Percentiles rank a stretch among this genome's conserved stretches.
phyloP scores from a whole-genome alignment of 2,888 invertebrate genomes.

The Erebia ligea region DNA sequence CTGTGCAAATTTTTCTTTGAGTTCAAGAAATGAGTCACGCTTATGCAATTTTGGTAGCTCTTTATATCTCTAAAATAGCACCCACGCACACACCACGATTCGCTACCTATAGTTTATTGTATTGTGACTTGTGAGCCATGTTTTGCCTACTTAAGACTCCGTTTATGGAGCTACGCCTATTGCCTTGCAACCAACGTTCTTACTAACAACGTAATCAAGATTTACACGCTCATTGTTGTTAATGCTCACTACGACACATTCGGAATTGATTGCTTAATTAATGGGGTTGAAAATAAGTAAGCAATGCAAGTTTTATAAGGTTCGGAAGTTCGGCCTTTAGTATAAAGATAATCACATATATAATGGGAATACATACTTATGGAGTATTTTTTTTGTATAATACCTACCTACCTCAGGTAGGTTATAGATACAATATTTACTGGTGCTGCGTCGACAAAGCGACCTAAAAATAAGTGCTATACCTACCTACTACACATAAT shows the following conservation, averaged over 20 bases:
- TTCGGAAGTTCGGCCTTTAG: background rate
- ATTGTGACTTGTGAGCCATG: slow-evolving; percentile 44
- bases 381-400: no score
- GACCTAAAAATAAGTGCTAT: no score
- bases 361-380: no score
- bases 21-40: slow-evolving; percentile 34
- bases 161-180: slow-evolving; percentile 45
- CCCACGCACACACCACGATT: slow-evolving; percentile 30
- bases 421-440: no score
- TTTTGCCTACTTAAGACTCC: slow-evolving; percentile 52
- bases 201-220: slow-evolving; percentile 37
- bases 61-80: slow-evolving; percentile 45
- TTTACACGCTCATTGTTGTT: slow-evolving; percentile 29
- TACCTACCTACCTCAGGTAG: no score
- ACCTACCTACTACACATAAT: no score
- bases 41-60: slow-evolving; percentile 37
- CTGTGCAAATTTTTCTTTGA: background rate
- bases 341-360: no score
- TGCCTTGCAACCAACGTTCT: slow-evolving; percentile 43
- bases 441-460: no score
- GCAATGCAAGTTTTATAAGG: background rate
- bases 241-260: slow-evolving; percentile 23
- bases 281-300: slow-evolving; percentile 1
- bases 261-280: slow-evolving; percentile 24
- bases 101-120: slow-evolving; percentile 45